phyloP scores from a whole-genome alignment of 1,140 invertebrate genomes.

The Ephestia elutella region DNA sequence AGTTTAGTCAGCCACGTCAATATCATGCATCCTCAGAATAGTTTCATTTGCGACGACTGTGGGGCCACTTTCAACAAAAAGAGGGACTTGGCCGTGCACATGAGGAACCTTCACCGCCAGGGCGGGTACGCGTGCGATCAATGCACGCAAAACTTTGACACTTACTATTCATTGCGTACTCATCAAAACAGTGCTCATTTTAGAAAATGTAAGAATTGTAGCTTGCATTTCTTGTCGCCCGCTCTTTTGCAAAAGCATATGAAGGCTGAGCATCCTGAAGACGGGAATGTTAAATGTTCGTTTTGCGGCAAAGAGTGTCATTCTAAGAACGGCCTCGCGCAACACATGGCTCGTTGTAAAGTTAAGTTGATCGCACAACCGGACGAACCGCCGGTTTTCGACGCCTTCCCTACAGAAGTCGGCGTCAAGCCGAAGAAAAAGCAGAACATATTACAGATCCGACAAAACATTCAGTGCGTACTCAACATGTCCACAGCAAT shows the following conservation, averaged over 20 bases:
- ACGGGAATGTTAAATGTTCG: constrained; percentile 33
- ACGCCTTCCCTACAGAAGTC: constrained; percentile 13
- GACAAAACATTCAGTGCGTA: constrained; percentile 52
- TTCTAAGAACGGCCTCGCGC: constrained; percentile 40
- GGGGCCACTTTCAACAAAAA: constrained; percentile 49
- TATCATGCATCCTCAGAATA: constrained; percentile 41
- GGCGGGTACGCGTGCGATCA: constrained; percentile 47
- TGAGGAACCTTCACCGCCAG: constrained; percentile 38
- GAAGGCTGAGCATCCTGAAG: constrained; percentile 37
- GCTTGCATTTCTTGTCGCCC: constrained; percentile 28
- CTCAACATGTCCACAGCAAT: constrained; percentile 59
- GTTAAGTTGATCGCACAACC: constrained; percentile 23
- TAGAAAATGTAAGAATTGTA: constrained; percentile 41
- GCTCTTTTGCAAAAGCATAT: constrained; percentile 44
- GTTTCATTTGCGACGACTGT: constrained; percentile 53
- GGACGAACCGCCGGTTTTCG: background rate
- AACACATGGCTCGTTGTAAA: constrained; percentile 42
- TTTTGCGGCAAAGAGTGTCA: constrained; percentile 47
- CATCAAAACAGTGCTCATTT: constrained; percentile 50
- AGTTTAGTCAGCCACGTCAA: constrained; percentile 52
- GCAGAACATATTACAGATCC: constrained; percentile 41
- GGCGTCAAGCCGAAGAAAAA: constrained; percentile 37
- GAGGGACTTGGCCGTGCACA: constrained; percentile 40
- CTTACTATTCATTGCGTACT: constrained; percentile 21
- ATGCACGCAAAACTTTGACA: constrained; percentile 38